Percentiles rank a stretch among this genome's conserved stretches.
Conservation (phyloP, 1,140 invertebrate genomes). For the Tetramorium alpestre region DNA sequence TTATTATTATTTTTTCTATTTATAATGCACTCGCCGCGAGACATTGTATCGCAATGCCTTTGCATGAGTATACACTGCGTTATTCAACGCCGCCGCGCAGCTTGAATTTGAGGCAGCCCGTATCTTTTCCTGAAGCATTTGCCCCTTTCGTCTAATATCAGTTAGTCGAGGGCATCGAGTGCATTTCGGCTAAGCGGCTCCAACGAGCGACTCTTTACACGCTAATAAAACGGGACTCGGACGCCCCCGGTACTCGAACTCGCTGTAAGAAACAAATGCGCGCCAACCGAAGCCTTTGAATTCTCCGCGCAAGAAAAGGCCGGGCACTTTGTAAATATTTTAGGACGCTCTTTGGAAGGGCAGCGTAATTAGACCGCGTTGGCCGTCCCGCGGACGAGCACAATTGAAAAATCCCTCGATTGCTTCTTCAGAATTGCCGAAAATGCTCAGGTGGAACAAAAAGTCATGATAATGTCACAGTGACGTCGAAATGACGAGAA, state of each 20-base stretch:
- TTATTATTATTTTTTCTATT: neutral
- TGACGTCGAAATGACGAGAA: too few species aligned
- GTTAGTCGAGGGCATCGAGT: conserved; percentile 20
- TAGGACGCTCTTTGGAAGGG: neutral
- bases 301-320: neutral
- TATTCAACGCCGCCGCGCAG: neutral
- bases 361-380: conserved; percentile 11
- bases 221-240: conserved; percentile 33
- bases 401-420: neutral
- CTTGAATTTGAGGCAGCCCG: neutral
- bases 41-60: neutral
- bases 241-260: neutral
- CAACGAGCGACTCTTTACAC: conserved; percentile 26
- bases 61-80: neutral
- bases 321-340: conserved; percentile 11
- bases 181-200: conserved; percentile 30
- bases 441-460: neutral
- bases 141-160: conserved; percentile 31
- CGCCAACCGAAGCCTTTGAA: conserved; percentile 8
- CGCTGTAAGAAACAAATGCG: conserved; percentile 11
- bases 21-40: neutral
- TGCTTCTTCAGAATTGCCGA: neutral
- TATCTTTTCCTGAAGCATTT: neutral
- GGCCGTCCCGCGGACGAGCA: neutral
- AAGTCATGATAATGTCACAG: too few species aligned